phyloP scores from a whole-genome alignment of 1,140 invertebrate species.

The Cepaea nemoralis region DNA sequence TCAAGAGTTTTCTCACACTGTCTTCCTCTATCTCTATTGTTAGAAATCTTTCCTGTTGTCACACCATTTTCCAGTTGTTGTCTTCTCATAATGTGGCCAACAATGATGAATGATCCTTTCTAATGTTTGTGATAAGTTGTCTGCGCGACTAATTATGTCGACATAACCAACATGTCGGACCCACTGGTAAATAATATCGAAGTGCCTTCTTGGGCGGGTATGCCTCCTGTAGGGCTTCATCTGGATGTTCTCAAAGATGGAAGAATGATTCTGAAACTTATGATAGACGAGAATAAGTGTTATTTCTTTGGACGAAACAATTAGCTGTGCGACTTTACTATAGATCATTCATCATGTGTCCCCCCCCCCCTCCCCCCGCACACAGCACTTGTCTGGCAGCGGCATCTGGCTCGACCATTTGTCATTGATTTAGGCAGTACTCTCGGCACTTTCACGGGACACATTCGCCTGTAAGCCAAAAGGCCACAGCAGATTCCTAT shows the following conservation, averaged over 20 bases:
- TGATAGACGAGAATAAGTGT: conserved; percentile 99
- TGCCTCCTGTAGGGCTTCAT: conserved; percentile 95
- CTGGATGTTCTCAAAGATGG: conserved; percentile 97
- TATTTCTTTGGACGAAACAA: conserved; percentile 98
- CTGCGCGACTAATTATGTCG: conserved; percentile 25
- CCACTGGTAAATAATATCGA: conserved; percentile 69
- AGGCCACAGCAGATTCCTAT: conserved; percentile 96
- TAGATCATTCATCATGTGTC: conserved; percentile 98
- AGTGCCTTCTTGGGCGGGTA: conserved; percentile 83
- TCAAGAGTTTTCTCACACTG: too few species aligned
- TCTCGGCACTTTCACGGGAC: conserved; percentile 96
- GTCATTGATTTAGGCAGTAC: conserved; percentile 98
- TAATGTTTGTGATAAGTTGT: too few species aligned
- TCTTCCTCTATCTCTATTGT: too few species aligned
- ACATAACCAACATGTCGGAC: conserved; percentile 47
- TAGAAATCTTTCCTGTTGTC: too few species aligned
- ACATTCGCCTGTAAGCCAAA: conserved; percentile 86
- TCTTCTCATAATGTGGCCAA: too few species aligned
- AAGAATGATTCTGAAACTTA: conserved; percentile 96
- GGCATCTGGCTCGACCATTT: conserved; percentile 93
- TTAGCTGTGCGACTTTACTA: conserved; percentile 97
- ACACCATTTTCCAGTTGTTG: too few species aligned
- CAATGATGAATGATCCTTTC: too few species aligned
- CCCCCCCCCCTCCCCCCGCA: too few species aligned
- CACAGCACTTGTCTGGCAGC: conserved; percentile 96